These are phyloP conservation scores for Syngnathoides biaculeatus DNA, from an alignment of 2,113 vertebrate species.

Conservation along the genomic window DNA sequence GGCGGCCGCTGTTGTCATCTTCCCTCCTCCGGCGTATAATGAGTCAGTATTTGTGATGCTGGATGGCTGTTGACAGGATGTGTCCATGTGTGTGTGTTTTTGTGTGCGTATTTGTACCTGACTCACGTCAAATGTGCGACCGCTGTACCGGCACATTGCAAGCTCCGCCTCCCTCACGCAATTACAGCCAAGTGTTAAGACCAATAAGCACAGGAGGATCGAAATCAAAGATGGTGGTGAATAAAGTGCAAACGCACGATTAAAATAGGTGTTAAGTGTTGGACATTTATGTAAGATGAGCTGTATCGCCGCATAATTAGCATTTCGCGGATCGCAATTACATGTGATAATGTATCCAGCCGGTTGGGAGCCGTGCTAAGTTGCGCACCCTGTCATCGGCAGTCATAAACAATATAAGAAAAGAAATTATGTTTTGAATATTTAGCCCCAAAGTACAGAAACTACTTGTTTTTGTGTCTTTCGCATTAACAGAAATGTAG, in stretches of 20 bases:
- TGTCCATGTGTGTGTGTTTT: background rate
- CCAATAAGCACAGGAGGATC: background rate
- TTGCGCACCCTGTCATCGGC: background rate
- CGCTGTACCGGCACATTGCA: constrained; percentile 59
- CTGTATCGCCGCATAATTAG: background rate
- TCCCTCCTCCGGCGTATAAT: constrained; percentile 54
- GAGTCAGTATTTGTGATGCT: constrained; percentile 61
- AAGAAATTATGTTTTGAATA: background rate
- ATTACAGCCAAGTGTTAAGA: background rate
- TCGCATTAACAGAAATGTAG: background rate
- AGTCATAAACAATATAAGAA: background rate
- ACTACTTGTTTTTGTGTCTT: background rate
- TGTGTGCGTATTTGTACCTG: constrained; percentile 19
- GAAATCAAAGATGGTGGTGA: background rate
- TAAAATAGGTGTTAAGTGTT: background rate
- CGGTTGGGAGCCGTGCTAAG: background rate
- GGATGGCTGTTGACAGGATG: constrained; percentile 59
- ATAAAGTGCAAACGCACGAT: background rate
- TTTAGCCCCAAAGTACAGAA: background rate
- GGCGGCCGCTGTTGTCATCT: constrained; percentile 50
- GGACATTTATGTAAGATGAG: background rate
- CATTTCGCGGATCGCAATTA: background rate
- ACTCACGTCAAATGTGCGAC: constrained; percentile 51
- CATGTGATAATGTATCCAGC: constrained; percentile 1
- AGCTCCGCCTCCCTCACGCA: background rate